Conservation (phyloP, 2,888 invertebrate genomes). For the Geotrupes spiniger region DNA sequence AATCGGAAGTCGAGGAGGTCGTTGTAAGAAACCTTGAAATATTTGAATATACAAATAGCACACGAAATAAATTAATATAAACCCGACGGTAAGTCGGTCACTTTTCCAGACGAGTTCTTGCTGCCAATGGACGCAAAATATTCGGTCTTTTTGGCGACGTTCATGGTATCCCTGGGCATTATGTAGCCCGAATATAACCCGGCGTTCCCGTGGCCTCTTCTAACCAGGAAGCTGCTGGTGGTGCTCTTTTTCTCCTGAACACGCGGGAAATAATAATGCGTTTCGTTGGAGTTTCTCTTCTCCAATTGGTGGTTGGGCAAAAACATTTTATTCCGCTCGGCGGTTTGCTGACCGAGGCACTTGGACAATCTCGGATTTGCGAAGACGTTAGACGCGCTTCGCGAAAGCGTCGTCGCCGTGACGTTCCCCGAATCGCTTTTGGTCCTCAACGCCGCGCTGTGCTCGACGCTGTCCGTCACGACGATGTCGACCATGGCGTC, state of each 20-base stretch:
- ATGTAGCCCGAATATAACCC: slow-evolving; percentile 64
- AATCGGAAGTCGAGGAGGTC: not conserved
- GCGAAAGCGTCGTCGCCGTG: slow-evolving; percentile 33
- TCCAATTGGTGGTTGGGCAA: slow-evolving; percentile 37
- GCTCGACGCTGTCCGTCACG: slow-evolving; percentile 50
- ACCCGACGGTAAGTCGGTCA: slow-evolving; percentile 72
- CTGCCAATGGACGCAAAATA: slow-evolving; percentile 50
- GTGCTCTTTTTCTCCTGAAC: slow-evolving; percentile 51
- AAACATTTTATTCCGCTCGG: slow-evolving; percentile 48
- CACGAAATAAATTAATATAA: slow-evolving; percentile 54
- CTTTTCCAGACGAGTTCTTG: slow-evolving; percentile 56
- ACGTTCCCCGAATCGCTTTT: slow-evolving; percentile 42
- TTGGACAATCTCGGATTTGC: slow-evolving; percentile 26
- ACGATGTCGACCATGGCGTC: slow-evolving; percentile 72
- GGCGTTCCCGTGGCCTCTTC: slow-evolving; percentile 61
- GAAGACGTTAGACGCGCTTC: slow-evolving; percentile 38
- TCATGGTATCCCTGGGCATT: slow-evolving; percentile 41
- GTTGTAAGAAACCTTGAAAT: slow-evolving; percentile 4
- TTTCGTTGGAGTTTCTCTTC: slow-evolving; percentile 35
- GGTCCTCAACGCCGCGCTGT: slow-evolving; percentile 12
- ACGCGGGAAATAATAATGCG: slow-evolving; percentile 49
- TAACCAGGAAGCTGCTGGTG: slow-evolving; percentile 57
- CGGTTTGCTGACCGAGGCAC: slow-evolving; percentile 23
- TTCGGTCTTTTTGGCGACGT: slow-evolving; percentile 41
- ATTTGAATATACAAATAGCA: not conserved